A percentile compares a stretch with the other conserved stretches of the same genome.
phyloP scores from a whole-genome alignment of 2,797 vertebrate genomes.

The Periophthalmus magnuspinnatus region DNA sequence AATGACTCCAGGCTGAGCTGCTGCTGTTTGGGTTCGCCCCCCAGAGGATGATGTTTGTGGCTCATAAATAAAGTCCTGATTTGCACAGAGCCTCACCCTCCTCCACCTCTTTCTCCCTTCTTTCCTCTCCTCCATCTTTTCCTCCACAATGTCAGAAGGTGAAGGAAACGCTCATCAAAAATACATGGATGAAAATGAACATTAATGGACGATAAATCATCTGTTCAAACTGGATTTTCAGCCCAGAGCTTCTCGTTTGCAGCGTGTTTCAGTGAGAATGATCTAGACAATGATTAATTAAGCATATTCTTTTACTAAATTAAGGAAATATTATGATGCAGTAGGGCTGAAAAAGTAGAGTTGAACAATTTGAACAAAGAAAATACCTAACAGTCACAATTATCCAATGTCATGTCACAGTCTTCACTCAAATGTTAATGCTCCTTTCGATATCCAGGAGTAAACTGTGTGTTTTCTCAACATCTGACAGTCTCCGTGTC shows the following conservation, averaged over 20 bases:
- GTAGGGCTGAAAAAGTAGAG: too few relatives aligned
- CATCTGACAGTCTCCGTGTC: too few relatives aligned
- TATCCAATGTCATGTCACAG: background rate
- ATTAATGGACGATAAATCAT: background rate
- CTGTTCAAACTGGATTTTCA: background rate
- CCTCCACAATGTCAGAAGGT: constrained; percentile 31
- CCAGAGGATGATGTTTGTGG: constrained; percentile 59
- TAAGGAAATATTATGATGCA: background rate
- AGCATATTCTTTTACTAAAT: background rate
- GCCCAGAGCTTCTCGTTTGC: background rate
- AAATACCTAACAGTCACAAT: too few relatives aligned
- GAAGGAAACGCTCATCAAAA: constrained; percentile 1
- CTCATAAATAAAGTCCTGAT: constrained; percentile 78
- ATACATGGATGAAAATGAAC: constrained; percentile 26
- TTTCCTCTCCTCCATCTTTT: background rate
- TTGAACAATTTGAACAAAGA: too few relatives aligned
- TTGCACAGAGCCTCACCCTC: constrained; percentile 59
- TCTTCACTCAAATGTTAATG: background rate
- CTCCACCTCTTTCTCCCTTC: too few relatives aligned
- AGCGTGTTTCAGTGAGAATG: background rate
- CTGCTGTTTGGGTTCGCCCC: constrained; percentile 48
- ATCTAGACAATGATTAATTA: background rate
- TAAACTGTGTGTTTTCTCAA: background rate
- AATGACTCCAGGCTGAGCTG: constrained; percentile 67
- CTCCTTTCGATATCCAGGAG: background rate